Evolutionary conservation across 1,140 invertebrate genomes (phyloP).

Genomic region (Hylaeus volcanicus): DNA sequence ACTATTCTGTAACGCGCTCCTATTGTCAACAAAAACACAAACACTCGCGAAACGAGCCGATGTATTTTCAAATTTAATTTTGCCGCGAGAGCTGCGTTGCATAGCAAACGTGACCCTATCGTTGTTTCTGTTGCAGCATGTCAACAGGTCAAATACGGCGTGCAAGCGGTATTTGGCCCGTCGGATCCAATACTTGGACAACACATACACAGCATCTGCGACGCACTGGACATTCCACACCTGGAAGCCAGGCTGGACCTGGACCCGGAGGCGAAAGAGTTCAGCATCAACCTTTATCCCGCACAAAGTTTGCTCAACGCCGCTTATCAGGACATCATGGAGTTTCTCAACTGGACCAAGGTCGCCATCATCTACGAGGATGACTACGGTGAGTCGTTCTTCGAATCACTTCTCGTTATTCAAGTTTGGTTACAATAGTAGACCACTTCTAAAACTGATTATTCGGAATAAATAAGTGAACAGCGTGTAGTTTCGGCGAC

Average conservation of each 20-base stretch:
- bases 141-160: slow-evolving; percentile 83
- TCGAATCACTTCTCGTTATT: neutral
- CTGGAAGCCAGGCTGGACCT: slow-evolving; percentile 84
- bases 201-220: slow-evolving; percentile 87
- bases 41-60: too few relatives aligned
- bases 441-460: too few relatives aligned
- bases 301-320: slow-evolving; percentile 84
- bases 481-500: too few relatives aligned
- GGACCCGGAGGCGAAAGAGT: slow-evolving; percentile 81
- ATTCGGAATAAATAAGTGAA: neutral
- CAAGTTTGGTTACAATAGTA: too few relatives aligned
- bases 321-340: slow-evolving; percentile 86
- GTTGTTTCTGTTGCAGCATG: slow-evolving; percentile 81
- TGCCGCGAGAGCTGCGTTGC: too few relatives aligned
- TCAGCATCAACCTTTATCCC: slow-evolving; percentile 87
- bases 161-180: slow-evolving; percentile 86
- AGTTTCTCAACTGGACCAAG: slow-evolving; percentile 86
- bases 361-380: slow-evolving; percentile 88
- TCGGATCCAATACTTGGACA: slow-evolving; percentile 83
- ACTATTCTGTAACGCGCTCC: too few relatives aligned
- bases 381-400: slow-evolving; percentile 83
- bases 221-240: slow-evolving; percentile 87
- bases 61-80: too few relatives aligned
- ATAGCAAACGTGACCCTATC: neutral
- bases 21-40: too few relatives aligned